Conservation (phyloP, 2,888 invertebrate genomes). For the Synergus gifuensis region DNA sequence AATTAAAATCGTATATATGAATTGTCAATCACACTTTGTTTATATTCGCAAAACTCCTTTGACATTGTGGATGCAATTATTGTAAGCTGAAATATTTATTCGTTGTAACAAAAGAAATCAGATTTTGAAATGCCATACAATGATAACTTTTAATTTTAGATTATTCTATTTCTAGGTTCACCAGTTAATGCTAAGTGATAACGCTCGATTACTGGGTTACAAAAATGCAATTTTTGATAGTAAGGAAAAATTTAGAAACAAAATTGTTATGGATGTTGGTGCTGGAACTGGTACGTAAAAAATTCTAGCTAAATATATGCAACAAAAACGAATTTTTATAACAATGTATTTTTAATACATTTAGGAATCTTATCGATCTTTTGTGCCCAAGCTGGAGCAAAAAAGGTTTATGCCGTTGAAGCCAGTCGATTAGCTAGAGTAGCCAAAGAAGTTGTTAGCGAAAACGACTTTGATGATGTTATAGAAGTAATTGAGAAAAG, state of each 20-base stretch:
- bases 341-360: slow-evolving; percentile 15
- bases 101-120: too few relatives aligned
- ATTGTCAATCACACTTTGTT: background rate
- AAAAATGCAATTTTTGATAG: slow-evolving; percentile 87
- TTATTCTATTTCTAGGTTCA: slow-evolving; percentile 82
- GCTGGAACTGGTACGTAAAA: slow-evolving; percentile 84
- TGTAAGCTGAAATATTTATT: too few relatives aligned
- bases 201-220: slow-evolving; percentile 88
- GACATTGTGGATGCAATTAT: too few relatives aligned
- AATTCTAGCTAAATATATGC: slow-evolving; percentile 13
- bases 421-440: slow-evolving; percentile 85
- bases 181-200: slow-evolving; percentile 88
- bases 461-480: slow-evolving; percentile 84
- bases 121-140: too few relatives aligned
- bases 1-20: too few relatives aligned
- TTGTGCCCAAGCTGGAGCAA: slow-evolving; percentile 94
- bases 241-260: slow-evolving; percentile 84
- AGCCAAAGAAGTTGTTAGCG: slow-evolving; percentile 83
- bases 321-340: background rate
- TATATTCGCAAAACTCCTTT: background rate
- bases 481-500: slow-evolving; percentile 87
- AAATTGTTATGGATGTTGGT: slow-evolving; percentile 91
- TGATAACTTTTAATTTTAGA: background rate
- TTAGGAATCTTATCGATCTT: slow-evolving; percentile 91
- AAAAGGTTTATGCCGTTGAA: slow-evolving; percentile 91